These are phyloP conservation scores for Drosophila mulleri DNA, from an alignment of 2,888 invertebrate genomes.

Conservation along the genomic window DNA sequence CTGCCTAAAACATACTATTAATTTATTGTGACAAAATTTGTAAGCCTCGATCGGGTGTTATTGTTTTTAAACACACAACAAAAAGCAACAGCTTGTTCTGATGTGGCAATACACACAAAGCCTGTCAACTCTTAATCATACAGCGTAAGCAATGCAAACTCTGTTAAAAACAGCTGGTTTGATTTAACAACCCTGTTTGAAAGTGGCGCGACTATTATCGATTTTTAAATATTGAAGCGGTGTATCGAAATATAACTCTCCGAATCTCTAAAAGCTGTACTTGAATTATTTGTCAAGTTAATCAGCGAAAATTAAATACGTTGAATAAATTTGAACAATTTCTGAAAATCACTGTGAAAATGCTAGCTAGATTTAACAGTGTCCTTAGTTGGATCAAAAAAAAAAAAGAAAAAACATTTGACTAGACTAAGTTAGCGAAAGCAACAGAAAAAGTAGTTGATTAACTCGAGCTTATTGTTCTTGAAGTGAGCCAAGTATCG, in stretches of 20 bases:
- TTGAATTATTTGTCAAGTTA: too few species aligned
- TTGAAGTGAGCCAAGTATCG: not conserved
- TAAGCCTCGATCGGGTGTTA: slow-evolving; percentile 31
- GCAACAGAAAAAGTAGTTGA: too few species aligned
- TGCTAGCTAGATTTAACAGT: not conserved
- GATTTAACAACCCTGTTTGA: slow-evolving; percentile 32
- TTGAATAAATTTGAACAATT: not conserved
- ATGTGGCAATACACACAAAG: slow-evolving; percentile 54
- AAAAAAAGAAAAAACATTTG: not conserved
- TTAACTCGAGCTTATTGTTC: too few species aligned
- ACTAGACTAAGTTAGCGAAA: not conserved
- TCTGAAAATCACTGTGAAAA: not conserved
- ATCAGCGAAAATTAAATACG: too few species aligned
- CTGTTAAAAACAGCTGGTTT: slow-evolving; percentile 34
- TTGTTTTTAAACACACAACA: slow-evolving; percentile 60
- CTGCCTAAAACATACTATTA: slow-evolving; percentile 48
- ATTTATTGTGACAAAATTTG: slow-evolving; percentile 53
- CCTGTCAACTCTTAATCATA: slow-evolving; percentile 42
- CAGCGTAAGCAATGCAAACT: slow-evolving; percentile 36
- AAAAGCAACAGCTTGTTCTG: slow-evolving; percentile 56
- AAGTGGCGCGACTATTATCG: not conserved
- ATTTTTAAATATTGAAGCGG: not conserved
- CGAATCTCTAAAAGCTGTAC: too few species aligned
- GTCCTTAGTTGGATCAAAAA: not conserved
- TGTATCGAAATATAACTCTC: not conserved